These are phyloP conservation scores for Onychostoma macrolepis DNA, from an alignment of 2,113 vertebrate genomes.

Conservation along the genomic window DNA sequence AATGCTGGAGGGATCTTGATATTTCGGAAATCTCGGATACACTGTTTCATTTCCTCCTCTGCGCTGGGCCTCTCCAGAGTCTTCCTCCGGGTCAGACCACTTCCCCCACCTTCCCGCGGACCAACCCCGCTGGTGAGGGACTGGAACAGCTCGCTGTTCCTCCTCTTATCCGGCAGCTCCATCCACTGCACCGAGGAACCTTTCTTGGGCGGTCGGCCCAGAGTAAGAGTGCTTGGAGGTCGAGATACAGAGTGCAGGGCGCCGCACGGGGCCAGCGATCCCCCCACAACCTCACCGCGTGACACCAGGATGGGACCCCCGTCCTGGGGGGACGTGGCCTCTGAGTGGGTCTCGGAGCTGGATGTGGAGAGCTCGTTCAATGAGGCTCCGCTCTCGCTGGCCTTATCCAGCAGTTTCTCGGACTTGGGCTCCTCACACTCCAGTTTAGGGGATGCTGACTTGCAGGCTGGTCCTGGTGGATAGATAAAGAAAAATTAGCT, in stretches of 20 bases:
- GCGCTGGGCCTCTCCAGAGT: constrained; percentile 84
- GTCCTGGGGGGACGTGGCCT: constrained; percentile 84
- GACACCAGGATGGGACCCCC: constrained; percentile 52
- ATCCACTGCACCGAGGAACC: constrained; percentile 82
- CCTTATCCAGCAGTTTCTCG: constrained; percentile 82
- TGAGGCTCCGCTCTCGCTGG: constrained; percentile 88
- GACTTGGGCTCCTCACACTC: constrained; percentile 81
- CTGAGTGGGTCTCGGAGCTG: constrained; percentile 88
- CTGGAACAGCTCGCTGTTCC: constrained; percentile 92
- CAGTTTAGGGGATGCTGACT: constrained; percentile 79
- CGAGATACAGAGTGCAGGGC: constrained; percentile 75
- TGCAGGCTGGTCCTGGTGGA: constrained; percentile 79
- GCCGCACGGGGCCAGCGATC: constrained; percentile 58
- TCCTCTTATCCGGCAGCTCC: constrained; percentile 84
- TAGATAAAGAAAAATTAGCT: constrained; percentile 51
- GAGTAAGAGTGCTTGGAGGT: constrained; percentile 83
- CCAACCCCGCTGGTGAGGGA: constrained; percentile 81
- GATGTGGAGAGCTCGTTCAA: constrained; percentile 88
- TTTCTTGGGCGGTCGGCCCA: constrained; percentile 87
- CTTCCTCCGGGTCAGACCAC: constrained; percentile 85
- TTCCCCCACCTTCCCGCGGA: constrained; percentile 67
- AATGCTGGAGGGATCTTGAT: constrained; percentile 89
- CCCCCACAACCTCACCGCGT: constrained; percentile 54
- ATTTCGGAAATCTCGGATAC: constrained; percentile 89
- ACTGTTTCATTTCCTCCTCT: constrained; percentile 91